These are phyloP conservation scores for Eupithecia dodoneata DNA, from an alignment of 2,888 invertebrate species.

Conservation along the genomic window DNA sequence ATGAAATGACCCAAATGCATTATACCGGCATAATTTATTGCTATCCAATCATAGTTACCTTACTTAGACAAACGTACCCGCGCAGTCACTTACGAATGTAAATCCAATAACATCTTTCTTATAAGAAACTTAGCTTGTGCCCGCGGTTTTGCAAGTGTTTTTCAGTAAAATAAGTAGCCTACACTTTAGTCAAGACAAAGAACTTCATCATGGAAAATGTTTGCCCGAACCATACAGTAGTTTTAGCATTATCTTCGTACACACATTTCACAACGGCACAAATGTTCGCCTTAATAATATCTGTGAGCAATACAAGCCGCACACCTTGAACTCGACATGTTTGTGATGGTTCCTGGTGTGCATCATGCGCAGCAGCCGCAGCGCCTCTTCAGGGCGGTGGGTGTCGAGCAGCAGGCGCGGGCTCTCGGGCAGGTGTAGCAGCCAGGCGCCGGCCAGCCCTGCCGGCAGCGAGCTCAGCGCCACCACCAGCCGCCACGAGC, in stretches of 20 bases:
- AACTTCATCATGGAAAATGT: not conserved
- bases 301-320: not conserved
- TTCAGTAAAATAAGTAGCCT: not conserved
- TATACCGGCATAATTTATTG: not conserved
- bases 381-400: slow-evolving; percentile 83
- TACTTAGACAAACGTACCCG: not conserved
- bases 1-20: not conserved
- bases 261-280: not conserved
- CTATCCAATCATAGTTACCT: not conserved
- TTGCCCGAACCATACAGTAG: not conserved
- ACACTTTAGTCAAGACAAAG: not conserved
- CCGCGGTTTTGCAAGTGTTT: not conserved
- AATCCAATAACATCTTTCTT: too few species aligned
- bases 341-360: slow-evolving; percentile 80
- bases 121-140: not conserved
- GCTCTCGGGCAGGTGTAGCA: slow-evolving; percentile 87
- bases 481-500: slow-evolving; percentile 89
- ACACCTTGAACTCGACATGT: slow-evolving; percentile 80
- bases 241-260: not conserved
- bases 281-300: not conserved
- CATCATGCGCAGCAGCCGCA: slow-evolving; percentile 84
- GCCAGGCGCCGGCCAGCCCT: slow-evolving; percentile 83
- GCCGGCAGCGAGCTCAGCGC: slow-evolving; percentile 87
- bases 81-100: not conserved
- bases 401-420: slow-evolving; percentile 87